Conservation (phyloP, 2,797 vertebrate genomes). For the Cyprinodon diabolis region DNA sequence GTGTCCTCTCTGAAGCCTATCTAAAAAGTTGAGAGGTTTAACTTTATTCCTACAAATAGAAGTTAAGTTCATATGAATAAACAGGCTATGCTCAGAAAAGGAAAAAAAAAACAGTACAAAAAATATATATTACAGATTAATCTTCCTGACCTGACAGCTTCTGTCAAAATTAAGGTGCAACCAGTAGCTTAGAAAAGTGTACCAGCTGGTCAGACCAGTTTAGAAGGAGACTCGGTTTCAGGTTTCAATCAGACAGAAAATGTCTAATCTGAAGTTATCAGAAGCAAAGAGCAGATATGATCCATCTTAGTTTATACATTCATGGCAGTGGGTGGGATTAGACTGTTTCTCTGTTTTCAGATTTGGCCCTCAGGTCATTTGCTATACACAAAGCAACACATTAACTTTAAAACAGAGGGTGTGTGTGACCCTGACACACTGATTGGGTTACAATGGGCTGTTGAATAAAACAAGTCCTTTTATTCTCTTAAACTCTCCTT, state of each 20-base stretch:
- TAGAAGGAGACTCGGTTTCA: slow-evolving; percentile 28
- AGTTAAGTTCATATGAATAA: neutral
- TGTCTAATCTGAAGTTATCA: neutral
- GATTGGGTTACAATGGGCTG: slow-evolving; percentile 16
- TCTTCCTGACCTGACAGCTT: neutral
- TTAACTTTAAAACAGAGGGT: slow-evolving; percentile 22
- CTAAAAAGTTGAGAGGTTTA: neutral
- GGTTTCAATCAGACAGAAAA: slow-evolving; percentile 15
- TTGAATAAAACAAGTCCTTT: slow-evolving; percentile 6
- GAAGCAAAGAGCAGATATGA: neutral
- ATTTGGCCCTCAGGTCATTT: slow-evolving; percentile 39
- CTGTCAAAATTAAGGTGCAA: slow-evolving; percentile 8
- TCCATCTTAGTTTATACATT: neutral
- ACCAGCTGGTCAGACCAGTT: slow-evolving; percentile 65
- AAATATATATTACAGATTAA: neutral
- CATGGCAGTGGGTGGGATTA: neutral
- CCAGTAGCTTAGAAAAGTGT: neutral
- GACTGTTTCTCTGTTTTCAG: slow-evolving; percentile 34
- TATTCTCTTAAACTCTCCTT: slow-evolving; percentile 21
- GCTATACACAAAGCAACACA: slow-evolving; percentile 33
- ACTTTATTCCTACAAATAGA: neutral
- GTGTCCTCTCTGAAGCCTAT: neutral
- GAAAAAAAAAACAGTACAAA: neutral
- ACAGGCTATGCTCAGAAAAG: neutral
- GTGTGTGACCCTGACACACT: slow-evolving; percentile 23